Conservation (phyloP, 2,888 invertebrate species). For the Eurytoma adleriae region DNA sequence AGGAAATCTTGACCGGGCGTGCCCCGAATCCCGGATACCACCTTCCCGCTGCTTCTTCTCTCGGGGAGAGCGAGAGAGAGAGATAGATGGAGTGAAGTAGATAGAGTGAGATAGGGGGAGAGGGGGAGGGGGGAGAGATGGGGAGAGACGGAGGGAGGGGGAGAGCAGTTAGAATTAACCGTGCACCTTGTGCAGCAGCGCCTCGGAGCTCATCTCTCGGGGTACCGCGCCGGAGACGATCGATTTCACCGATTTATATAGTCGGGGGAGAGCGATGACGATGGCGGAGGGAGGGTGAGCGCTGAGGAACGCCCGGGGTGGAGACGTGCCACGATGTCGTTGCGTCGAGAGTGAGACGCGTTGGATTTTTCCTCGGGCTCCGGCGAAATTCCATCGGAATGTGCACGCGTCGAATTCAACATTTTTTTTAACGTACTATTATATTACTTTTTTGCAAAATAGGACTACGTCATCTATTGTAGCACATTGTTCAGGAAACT, state of each 20-base stretch:
- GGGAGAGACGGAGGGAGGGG: conserved; percentile 13
- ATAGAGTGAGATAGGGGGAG: too few species aligned
- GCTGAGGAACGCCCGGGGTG: neutral
- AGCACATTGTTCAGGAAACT: too few species aligned
- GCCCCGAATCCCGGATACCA: conserved; percentile 75
- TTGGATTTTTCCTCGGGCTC: neutral
- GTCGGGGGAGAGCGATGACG: neutral
- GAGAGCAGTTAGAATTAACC: conserved; percentile 38
- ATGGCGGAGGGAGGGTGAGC: neutral
- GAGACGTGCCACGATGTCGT: conserved; percentile 5
- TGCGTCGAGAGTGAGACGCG: conserved; percentile 22
- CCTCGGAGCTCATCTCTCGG: conserved; percentile 5
- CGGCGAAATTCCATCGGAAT: too few species aligned
- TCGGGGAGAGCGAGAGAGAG: conserved; percentile 14
- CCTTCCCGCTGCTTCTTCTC: conserved; percentile 14
- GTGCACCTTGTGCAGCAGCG: conserved; percentile 13
- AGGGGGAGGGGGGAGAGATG: conserved; percentile 4
- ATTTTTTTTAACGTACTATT: too few species aligned
- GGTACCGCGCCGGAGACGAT: conserved; percentile 27
- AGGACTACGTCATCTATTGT: too few species aligned
- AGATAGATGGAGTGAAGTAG: too few species aligned
- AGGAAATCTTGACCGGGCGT: conserved; percentile 77
- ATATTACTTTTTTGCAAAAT: too few species aligned
- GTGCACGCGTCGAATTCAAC: too few species aligned
- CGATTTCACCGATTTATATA: conserved; percentile 55